Conservation (phyloP, 2,888 invertebrate genomes). For the Tetropium fuscum region DNA sequence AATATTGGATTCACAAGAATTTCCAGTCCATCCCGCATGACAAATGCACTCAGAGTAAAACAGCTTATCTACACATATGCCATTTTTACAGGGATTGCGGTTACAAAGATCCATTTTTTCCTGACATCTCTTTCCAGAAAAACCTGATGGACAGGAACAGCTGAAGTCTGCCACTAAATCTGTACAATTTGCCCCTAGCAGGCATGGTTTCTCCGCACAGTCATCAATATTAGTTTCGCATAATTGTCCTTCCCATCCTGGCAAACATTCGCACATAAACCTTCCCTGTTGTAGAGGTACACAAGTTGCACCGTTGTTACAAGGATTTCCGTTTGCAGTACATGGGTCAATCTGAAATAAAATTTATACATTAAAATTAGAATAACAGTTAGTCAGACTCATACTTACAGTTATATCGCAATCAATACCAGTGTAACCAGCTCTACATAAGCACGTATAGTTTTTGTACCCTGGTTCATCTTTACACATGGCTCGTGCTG, state of each 20-base stretch:
- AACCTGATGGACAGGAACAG: constrained; percentile 94
- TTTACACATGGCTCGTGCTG: constrained; percentile 97
- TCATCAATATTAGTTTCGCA: constrained; percentile 96
- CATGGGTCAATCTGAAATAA: constrained; percentile 85
- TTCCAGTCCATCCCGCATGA: constrained; percentile 91
- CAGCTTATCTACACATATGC: constrained; percentile 90
- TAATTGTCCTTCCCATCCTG: constrained; percentile 97
- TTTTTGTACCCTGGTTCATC: constrained; percentile 92
- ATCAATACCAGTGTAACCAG: constrained; percentile 93
- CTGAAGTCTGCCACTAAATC: constrained; percentile 95
- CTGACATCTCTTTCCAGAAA: constrained; percentile 95
- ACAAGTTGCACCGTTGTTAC: constrained; percentile 91
- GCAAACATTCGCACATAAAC: constrained; percentile 94
- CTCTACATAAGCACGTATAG: constrained; percentile 91
- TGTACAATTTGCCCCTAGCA: constrained; percentile 91
- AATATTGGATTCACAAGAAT: constrained; percentile 88
- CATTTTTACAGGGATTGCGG: constrained; percentile 92
- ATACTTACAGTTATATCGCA: constrained; percentile 88
- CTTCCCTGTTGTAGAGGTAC: constrained; percentile 91
- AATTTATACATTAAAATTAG: constrained; percentile 18
- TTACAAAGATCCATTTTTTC: constrained; percentile 94
- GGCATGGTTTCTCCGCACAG: constrained; percentile 92
- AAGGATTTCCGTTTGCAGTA: constrained; percentile 89
- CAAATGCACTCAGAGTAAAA: constrained; percentile 91
- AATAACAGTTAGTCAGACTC: background rate